Evolutionary conservation across 1,140 invertebrate genomes (phyloP).

Genomic region (Drosophila gunungcola): DNA sequence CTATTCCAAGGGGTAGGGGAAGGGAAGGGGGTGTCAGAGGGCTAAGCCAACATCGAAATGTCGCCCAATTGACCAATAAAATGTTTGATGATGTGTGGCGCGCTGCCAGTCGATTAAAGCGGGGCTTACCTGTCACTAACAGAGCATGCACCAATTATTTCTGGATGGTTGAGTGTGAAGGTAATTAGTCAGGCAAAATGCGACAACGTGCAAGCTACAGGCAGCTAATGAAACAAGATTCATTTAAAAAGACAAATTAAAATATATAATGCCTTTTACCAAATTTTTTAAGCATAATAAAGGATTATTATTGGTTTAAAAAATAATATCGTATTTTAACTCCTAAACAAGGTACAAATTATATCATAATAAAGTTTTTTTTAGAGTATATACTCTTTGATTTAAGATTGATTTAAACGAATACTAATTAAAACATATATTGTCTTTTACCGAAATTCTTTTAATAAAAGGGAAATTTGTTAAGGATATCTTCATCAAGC

Average conservation of each 20-base stretch:
- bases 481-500: too few species aligned
- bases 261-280: too few species aligned
- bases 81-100: slow-evolving; percentile 67
- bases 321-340: too few species aligned
- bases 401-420: too few species aligned
- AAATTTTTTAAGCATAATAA: too few species aligned
- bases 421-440: too few species aligned
- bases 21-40: not conserved
- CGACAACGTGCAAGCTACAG: not conserved
- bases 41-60: slow-evolving; percentile 33
- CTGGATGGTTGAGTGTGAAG: slow-evolving; percentile 39
- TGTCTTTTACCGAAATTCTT: too few species aligned
- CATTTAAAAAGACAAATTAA: not conserved
- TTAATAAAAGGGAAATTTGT: too few species aligned
- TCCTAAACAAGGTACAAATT: too few species aligned
- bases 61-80: slow-evolving; percentile 79
- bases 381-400: too few species aligned
- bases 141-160: slow-evolving; percentile 58
- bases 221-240: not conserved
- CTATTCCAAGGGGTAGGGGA: not conserved
- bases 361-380: too few species aligned
- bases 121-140: slow-evolving; percentile 22
- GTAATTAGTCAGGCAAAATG: slow-evolving; percentile 5
- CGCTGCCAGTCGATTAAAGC: slow-evolving; percentile 13
- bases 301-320: too few species aligned